A percentile compares a stretch with the other conserved stretches of the same genome.
phyloP scores from a whole-genome alignment of 2,113 vertebrate species.

The Tonatia bakeri region DNA sequence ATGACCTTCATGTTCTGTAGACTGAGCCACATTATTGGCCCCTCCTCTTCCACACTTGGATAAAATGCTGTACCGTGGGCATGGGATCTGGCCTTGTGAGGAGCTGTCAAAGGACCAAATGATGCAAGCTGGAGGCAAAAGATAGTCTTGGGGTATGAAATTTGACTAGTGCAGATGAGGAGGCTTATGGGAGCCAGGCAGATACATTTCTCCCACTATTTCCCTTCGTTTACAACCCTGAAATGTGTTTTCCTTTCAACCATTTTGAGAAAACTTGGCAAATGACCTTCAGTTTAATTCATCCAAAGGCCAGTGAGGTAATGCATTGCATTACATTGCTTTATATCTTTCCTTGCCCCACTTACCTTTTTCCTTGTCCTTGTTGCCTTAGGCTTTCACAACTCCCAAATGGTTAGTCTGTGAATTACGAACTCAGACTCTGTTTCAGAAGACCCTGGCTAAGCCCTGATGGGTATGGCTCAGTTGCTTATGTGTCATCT shows the following conservation, averaged over 20 bases:
- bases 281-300: neutral
- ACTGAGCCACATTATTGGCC: neutral
- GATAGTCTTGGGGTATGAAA: neutral
- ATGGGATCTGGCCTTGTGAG: neutral
- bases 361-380: neutral
- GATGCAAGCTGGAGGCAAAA: neutral
- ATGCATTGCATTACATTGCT: neutral
- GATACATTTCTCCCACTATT: neutral
- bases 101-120: neutral
- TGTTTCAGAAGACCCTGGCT: neutral
- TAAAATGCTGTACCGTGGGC: neutral
- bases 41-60: neutral
- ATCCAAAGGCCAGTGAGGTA: neutral
- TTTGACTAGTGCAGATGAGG: constrained; percentile 7
- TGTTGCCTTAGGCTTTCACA: neutral
- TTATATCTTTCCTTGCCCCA: neutral
- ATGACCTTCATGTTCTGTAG: neutral
- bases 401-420: neutral
- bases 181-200: neutral
- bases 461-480: neutral
- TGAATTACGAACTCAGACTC: neutral
- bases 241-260: constrained; percentile 1
- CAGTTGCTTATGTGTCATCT: no score
- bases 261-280: neutral
- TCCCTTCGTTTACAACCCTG: neutral